Base-by-base conservation (phyloP, 1,140 invertebrate species). In the Oedothorax gibbosus region DNA sequence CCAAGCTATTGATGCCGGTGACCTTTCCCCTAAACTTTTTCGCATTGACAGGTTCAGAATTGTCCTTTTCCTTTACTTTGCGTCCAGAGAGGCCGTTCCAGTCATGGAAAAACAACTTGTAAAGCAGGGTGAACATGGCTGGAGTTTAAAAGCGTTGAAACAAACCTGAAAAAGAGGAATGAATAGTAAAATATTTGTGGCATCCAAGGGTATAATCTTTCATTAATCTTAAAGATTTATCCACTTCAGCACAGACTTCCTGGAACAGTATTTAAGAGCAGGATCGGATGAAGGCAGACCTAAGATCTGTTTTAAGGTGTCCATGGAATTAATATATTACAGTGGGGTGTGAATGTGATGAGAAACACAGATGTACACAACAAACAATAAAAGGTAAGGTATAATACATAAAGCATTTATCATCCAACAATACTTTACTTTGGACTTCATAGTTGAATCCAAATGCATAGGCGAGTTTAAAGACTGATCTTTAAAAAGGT, bases 351-450 rank as follows among this genome's bases (percentile, higher is more conserved):
- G 35, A 71, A 71, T 15, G 54, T 71, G 65, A 18, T 71, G 69
- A 71, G 20, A 71, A 71, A 71, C 50, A 71, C 50, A 69, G 12
- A 51, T 12, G 51, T 21, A 75, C 53, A 75, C 56, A 35, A 75
- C 72, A 73, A 57, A 71, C 60, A 71, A 35, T 21, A 66, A 68
- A 73, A 73, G 57, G 35, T 54, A 79, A 79, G 53, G 64, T 12
- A 82, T 50, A 73, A 73, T 53, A 72, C 21, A 71, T 60, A 82
- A 82, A 82, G 78, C 80, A 82, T 72, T 72, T 84, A 84, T 84
- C 81, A 84, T 84, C 71, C 62, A 84, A 84, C 81, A 84, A 84
- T 84, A 84, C 81, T 84, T 84, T 84, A 84, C 81, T 84, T 84
- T 84, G 81, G 81, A 84, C 81, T 84, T 84, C 81, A 84, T 84